These are phyloP conservation scores for Netelia virgata DNA, from an alignment of 2,888 invertebrate species.

Conservation along the genomic window DNA sequence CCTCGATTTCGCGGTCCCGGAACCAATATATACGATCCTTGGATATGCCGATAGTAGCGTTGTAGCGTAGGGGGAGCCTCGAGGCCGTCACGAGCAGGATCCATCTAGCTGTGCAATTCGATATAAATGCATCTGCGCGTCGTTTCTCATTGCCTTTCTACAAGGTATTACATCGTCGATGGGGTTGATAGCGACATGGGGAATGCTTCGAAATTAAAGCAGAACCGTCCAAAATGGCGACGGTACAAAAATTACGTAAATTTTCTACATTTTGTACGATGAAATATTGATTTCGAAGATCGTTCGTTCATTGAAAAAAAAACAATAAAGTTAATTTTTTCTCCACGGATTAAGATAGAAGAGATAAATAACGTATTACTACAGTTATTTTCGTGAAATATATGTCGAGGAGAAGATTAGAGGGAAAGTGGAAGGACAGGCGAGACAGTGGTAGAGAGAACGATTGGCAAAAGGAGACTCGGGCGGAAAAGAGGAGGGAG, in stretches of 20 bases:
- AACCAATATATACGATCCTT: slow-evolving; percentile 77
- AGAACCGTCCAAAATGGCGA: not conserved
- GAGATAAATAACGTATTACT: slow-evolving; percentile 12
- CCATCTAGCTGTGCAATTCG: slow-evolving; percentile 78
- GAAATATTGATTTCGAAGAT: not conserved
- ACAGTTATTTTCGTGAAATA: not conserved
- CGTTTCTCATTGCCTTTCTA: slow-evolving; percentile 35
- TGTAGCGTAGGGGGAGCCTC: slow-evolving; percentile 27
- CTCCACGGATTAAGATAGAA: not conserved
- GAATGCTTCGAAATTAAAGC: not conserved
- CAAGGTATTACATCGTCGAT: not conserved
- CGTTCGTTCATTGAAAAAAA: not conserved
- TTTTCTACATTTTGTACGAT: not conserved
- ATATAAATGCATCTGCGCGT: slow-evolving; percentile 73
- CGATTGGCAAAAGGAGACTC: slow-evolving; percentile 65
- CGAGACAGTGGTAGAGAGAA: slow-evolving; percentile 48
- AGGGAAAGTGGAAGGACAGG: slow-evolving; percentile 76
- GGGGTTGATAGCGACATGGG: not conserved
- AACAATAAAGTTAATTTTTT: not conserved
- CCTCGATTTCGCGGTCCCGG: slow-evolving; percentile 79
- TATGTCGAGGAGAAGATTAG: slow-evolving; percentile 54
- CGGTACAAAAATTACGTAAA: not conserved
- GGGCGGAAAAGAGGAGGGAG: not conserved
- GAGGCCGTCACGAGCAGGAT: slow-evolving; percentile 3
- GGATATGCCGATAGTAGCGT: slow-evolving; percentile 7